These are phyloP conservation scores for Corythoichthys haematopterus DNA, from an alignment of 2,113 vertebrate genomes.

Conservation along the genomic window DNA sequence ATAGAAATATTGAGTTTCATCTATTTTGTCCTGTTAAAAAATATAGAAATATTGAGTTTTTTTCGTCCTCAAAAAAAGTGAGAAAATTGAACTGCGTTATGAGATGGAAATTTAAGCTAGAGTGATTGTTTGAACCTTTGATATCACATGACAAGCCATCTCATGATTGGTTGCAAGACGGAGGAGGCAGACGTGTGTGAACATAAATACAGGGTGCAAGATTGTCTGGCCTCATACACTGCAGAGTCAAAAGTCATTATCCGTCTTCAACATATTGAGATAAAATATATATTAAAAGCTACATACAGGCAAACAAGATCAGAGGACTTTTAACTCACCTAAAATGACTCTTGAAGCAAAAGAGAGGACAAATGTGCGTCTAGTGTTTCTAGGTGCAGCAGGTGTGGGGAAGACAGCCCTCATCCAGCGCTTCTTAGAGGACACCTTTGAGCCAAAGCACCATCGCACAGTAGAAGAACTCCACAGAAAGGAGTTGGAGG, in stretches of 20 bases:
- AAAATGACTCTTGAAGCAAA: constrained; percentile 78
- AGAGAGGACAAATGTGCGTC: constrained; percentile 80
- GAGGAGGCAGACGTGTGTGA: constrained; percentile 29
- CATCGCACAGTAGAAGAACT: constrained; percentile 87
- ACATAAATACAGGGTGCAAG: constrained; percentile 57
- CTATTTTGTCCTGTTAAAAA: neutral
- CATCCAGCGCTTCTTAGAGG: constrained; percentile 83
- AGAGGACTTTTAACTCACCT: neutral
- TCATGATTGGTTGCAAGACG: constrained; percentile 47
- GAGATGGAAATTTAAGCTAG: neutral
- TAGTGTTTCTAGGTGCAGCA: constrained; percentile 85
- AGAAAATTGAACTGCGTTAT: neutral
- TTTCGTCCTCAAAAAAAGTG: neutral
- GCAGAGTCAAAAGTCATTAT: constrained; percentile 19
- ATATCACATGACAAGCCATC: constrained; percentile 20
- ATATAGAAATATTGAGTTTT: neutral
- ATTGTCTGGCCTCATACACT: constrained; percentile 18
- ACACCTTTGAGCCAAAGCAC: constrained; percentile 86
- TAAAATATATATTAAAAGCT: neutral
- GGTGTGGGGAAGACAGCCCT: constrained; percentile 87
- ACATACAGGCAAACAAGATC: neutral
- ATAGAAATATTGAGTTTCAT: neutral
- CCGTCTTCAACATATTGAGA: neutral
- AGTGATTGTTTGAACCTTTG: constrained; percentile 40
- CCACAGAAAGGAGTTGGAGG: constrained; percentile 84